These are phyloP conservation scores for Clarias macrocephalus DNA, from an alignment of 2,113 vertebrate species.

Conservation along the genomic window DNA sequence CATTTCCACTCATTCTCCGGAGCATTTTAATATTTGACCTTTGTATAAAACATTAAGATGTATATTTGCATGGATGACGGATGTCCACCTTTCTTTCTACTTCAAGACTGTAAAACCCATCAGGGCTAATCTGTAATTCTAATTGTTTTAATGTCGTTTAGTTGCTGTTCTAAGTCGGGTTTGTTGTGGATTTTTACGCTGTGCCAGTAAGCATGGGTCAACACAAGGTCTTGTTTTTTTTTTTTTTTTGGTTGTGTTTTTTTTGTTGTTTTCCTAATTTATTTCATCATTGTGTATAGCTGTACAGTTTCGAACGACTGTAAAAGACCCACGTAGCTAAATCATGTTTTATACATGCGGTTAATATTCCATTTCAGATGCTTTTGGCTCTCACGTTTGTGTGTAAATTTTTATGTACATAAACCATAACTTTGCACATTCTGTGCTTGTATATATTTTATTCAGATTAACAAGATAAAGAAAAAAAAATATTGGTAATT, in stretches of 20 bases:
- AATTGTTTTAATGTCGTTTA: constrained; percentile 18
- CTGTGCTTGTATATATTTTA: constrained; percentile 85
- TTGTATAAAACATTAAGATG: constrained; percentile 23
- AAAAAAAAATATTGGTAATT: constrained; percentile 66
- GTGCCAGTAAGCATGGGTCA: constrained; percentile 4
- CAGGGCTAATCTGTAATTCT: background rate
- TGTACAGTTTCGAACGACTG: constrained; percentile 73
- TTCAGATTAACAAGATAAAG: constrained; percentile 81
- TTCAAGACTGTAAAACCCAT: background rate
- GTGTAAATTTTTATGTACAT: constrained; percentile 92
- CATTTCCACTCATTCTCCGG: background rate
- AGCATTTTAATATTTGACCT: constrained; percentile 31
- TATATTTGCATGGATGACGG: constrained; percentile 46
- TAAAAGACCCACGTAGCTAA: constrained; percentile 16
- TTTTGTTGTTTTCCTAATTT: constrained; percentile 60
- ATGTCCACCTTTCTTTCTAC: constrained; percentile 1
- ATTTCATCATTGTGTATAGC: constrained; percentile 77
- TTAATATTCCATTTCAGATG: constrained; percentile 47
- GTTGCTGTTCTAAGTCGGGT: background rate
- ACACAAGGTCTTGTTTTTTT: background rate
- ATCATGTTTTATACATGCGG: constrained; percentile 61
- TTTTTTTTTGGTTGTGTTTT: background rate
- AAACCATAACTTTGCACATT: constrained; percentile 78
- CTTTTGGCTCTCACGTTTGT: constrained; percentile 71
- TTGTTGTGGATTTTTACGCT: constrained; percentile 16